Evolutionary conservation across 2,797 vertebrate species (phyloP).

Genomic region (Poecilia gillii): DNA sequence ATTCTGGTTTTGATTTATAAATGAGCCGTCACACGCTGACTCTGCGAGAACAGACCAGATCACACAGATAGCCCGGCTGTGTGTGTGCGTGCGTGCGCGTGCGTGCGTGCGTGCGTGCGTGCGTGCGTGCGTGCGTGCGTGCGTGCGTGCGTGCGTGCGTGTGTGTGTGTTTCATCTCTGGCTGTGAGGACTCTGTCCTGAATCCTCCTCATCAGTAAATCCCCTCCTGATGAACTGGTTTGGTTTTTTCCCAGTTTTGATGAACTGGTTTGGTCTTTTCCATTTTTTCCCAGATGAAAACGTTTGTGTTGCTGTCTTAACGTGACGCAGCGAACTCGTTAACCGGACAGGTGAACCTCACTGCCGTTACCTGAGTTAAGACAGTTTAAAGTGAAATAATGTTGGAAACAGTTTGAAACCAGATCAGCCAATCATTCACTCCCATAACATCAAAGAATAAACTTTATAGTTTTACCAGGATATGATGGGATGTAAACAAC

Average conservation of each 20-base stretch:
- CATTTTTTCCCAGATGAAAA: constrained; percentile 32
- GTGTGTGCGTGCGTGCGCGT: background rate
- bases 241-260: constrained; percentile 54
- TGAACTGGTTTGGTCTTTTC: constrained; percentile 8
- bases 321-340: constrained; percentile 41
- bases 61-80: background rate
- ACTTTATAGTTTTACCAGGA: background rate
- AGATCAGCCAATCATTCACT: background rate
- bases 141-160: too few relatives aligned
- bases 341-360: constrained; percentile 40
- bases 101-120: background rate
- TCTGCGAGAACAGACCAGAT: too few relatives aligned
- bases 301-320: constrained; percentile 50
- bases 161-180: background rate
- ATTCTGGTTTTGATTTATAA: background rate
- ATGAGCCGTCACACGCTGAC: too few relatives aligned
- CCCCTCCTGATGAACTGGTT: constrained; percentile 28
- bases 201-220: constrained; percentile 45
- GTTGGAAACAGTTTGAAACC: background rate
- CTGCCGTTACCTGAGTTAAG: constrained; percentile 23
- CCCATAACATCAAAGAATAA: background rate
- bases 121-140: background rate
- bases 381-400: constrained; percentile 20
- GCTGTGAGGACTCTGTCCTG: constrained; percentile 10
- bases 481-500: background rate